Conservation (phyloP, 2,797 vertebrate genomes). For the Buceros bicornis region DNA sequence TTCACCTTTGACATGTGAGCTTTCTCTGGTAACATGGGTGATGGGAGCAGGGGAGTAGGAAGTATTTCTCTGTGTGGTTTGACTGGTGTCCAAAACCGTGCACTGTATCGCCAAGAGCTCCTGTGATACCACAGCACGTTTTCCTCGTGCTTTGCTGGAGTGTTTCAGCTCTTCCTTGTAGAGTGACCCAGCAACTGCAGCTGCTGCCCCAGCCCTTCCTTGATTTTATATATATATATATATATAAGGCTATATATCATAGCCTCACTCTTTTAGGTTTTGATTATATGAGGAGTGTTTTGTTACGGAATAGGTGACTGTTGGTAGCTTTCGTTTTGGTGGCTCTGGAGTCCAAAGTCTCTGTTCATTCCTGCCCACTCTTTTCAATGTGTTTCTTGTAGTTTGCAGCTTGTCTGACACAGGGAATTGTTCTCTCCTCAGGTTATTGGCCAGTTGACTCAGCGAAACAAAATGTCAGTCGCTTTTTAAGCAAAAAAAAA, state of each 20-base stretch:
- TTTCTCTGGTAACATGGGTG: not conserved
- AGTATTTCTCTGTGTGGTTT: not conserved
- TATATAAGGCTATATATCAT: too few species aligned
- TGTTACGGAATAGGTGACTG: not conserved
- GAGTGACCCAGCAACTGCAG: not conserved
- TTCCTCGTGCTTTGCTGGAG: not conserved
- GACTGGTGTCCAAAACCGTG: not conserved
- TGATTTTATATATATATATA: not conserved
- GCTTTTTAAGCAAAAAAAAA: not conserved
- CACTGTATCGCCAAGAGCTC: fast-evolving
- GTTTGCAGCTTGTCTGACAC: not conserved
- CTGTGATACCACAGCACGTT: not conserved
- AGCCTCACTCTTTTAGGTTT: not conserved
- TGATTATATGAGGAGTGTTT: not conserved
- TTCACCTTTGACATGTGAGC: not conserved
- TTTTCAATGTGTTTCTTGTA: not conserved
- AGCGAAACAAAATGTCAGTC: not conserved
- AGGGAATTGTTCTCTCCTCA: not conserved
- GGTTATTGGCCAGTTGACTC: not conserved
- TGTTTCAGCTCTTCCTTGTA: not conserved
- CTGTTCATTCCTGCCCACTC: not conserved
- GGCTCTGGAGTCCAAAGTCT: not conserved
- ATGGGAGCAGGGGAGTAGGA: not conserved
- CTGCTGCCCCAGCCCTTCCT: not conserved
- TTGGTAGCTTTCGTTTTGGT: not conserved